A percentile compares a stretch with the other conserved stretches of the same genome.
Conservation (phyloP, 2,113 vertebrate genomes). For the Labeo rohita region DNA sequence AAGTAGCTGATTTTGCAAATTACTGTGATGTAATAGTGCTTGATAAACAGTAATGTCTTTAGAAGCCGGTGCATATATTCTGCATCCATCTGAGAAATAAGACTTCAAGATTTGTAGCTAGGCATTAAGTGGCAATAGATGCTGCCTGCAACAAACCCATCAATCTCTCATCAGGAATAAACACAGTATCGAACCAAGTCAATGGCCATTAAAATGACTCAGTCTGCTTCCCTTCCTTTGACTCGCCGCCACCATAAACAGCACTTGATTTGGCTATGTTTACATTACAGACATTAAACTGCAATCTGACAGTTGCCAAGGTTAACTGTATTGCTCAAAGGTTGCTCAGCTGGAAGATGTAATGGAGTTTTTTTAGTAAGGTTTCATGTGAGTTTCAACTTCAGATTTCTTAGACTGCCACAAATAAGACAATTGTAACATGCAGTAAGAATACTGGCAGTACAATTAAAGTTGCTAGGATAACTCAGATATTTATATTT, state of each 20-base stretch:
- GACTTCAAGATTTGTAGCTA: conserved; percentile 40
- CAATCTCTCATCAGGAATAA: conserved; percentile 55
- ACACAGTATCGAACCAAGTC: conserved; percentile 54
- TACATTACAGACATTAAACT: conserved; percentile 9
- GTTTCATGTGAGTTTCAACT: background rate
- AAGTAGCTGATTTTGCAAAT: conserved; percentile 20
- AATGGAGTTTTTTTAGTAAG: background rate
- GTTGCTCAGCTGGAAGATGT: background rate
- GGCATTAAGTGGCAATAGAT: conserved; percentile 56
- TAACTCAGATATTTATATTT: background rate
- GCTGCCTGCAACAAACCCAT: conserved; percentile 53
- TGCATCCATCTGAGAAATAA: conserved; percentile 46
- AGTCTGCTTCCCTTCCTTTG: conserved; percentile 59
- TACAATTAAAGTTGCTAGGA: background rate
- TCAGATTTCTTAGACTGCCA: background rate
- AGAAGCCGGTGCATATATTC: conserved; percentile 26
- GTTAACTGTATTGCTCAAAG: background rate
- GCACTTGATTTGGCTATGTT: conserved; percentile 15
- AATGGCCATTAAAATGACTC: conserved; percentile 67
- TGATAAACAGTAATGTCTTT: background rate
- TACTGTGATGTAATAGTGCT: conserved; percentile 20
- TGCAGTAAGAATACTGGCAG: background rate
- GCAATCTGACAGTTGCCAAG: background rate
- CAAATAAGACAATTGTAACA: background rate
- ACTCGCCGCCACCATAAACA: conserved; percentile 55